Evolutionary conservation across 1,140 invertebrate species (phyloP), one percentile per base, ranked within the genome.

Genomic region (Cyphomyrmex costatus): DNA sequence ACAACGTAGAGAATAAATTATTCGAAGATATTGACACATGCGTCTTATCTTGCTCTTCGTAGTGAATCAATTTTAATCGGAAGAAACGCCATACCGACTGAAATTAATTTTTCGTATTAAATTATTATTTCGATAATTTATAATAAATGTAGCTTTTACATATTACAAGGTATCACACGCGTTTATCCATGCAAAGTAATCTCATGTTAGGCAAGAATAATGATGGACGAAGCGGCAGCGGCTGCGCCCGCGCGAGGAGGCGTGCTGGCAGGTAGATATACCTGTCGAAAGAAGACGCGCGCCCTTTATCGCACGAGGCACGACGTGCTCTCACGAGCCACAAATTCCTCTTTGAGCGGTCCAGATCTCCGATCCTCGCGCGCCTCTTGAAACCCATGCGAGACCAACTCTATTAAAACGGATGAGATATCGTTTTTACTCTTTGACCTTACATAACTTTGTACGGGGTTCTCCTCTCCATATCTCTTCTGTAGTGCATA

Each of bases 281-380:
- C 79, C 88, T 87, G 88, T 90, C 89, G 85, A 89, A 87, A 79
- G 79, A 58, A 80, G 86, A 85, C 83, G 79, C 85, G 74, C 79
- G 73, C 65, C 87, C 74, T 74, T 87, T 66, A 85, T 80, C 42
- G 77, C 56, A 53, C 70, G 63, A 46, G 78, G 77, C 86, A 68
- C 53, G 88, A 83, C 85, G 88, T 80, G 76, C 86, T 86, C 77
- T 88, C 63, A 85, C 86, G 86, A 87, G 53, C 60, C 60, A 27
- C 58, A 71, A 68, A 80, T 89, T 89, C 83, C 30, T 88, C 42
- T 61, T 70, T 66, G 65, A 27, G 56, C 85, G 88, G 82, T 89
- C 74, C 8, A 30, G 78, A 90, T 90, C 88, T 87, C 63, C 36
- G 68, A 51, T 53, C 63, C 58, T 63, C 58, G 46, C 30, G 63